These are phyloP conservation scores for Nasonia vitripennis DNA, from an alignment of 1,140 invertebrate genomes.

Conservation along the genomic window DNA sequence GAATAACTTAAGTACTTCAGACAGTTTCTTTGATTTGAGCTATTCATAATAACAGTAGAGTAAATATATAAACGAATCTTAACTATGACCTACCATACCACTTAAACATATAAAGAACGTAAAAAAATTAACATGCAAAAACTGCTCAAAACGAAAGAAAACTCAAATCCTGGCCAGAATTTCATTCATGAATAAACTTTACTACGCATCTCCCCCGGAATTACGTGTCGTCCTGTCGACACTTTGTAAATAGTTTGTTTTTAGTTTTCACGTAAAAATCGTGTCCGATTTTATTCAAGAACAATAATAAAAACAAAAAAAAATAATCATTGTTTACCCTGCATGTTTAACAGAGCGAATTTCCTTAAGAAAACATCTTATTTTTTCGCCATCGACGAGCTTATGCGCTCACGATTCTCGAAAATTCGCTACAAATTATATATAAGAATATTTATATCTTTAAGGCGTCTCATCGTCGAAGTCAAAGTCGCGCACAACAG, in stretches of 20 bases:
- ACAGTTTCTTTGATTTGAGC: slow-evolving; percentile 7
- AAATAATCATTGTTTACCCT: slow-evolving; percentile 42
- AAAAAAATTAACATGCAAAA: slow-evolving; percentile 29
- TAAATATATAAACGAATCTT: slow-evolving; percentile 8
- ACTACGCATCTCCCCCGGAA: background rate
- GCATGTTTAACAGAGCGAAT: slow-evolving; percentile 37
- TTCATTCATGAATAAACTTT: slow-evolving; percentile 8
- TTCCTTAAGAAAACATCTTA: slow-evolving; percentile 44
- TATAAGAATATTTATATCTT: slow-evolving; percentile 31
- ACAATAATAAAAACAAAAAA: slow-evolving; percentile 23
- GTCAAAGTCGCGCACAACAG: slow-evolving; percentile 17
- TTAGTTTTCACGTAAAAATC: slow-evolving; percentile 28
- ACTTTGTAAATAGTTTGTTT: slow-evolving; percentile 1
- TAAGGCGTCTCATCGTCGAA: slow-evolving; percentile 17
- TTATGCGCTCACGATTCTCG: background rate
- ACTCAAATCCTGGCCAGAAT: background rate
- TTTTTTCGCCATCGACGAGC: background rate
- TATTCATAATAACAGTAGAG: slow-evolving; percentile 33
- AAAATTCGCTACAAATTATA: slow-evolving; percentile 30
- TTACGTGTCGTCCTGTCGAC: background rate
- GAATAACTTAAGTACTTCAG: slow-evolving; percentile 20
- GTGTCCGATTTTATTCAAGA: slow-evolving; percentile 1
- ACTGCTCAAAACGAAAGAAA: slow-evolving; percentile 23
- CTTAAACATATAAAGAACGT: slow-evolving; percentile 18
- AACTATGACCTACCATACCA: slow-evolving; percentile 19